These are phyloP conservation scores for Rhea americana DNA, from an alignment of 2,113 vertebrate genomes.

Conservation along the genomic window DNA sequence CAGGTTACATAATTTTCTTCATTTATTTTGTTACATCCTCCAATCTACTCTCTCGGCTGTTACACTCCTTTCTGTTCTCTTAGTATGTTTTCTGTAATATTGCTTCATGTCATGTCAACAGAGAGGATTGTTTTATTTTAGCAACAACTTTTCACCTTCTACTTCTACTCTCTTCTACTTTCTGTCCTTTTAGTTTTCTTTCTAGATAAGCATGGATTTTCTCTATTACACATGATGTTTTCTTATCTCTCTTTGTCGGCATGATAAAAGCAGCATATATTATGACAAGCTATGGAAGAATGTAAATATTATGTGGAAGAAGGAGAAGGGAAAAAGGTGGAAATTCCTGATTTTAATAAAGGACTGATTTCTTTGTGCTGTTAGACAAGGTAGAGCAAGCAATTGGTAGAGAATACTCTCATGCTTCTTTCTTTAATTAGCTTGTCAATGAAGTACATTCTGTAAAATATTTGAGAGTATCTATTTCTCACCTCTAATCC, in stretches of 20 bases:
- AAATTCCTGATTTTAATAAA: not conserved
- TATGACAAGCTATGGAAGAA: not conserved
- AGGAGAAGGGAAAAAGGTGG: not conserved
- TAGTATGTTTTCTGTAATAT: not conserved
- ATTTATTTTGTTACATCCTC: not conserved
- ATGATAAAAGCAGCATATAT: not conserved
- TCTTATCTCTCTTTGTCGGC: not conserved
- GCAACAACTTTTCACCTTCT: not conserved
- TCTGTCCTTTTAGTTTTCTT: not conserved
- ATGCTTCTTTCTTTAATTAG: not conserved
- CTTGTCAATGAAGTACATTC: not conserved
- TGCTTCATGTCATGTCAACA: not conserved
- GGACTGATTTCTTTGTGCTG: not conserved
- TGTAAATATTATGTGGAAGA: not conserved
- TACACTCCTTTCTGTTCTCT: not conserved
- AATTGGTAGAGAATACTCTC: not conserved
- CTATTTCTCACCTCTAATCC: conserved; percentile 89
- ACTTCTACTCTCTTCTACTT: not conserved
- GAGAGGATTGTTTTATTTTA: not conserved
- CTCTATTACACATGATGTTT: not conserved
- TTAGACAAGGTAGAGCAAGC: not conserved
- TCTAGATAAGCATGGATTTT: not conserved
- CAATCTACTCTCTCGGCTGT: not conserved
- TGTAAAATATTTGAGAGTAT: not conserved
- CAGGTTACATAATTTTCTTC: not conserved